Evolutionary conservation across 2,888 invertebrate genomes (phyloP), one percentile per base, ranked within the genome.

Genomic region (Harpalus rufipes): DNA sequence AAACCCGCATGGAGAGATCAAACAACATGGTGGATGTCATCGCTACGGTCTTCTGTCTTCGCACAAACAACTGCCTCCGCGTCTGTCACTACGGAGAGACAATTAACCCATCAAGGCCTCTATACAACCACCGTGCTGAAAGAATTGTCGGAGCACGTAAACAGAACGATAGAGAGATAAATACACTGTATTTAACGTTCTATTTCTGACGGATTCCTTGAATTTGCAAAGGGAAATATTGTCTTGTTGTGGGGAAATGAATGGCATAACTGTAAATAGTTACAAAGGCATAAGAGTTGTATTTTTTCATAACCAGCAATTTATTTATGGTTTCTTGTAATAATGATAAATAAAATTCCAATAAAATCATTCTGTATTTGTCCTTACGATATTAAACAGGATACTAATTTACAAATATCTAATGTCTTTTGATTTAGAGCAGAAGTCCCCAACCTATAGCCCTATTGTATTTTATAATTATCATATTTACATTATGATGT

Each of bases 51-150:
- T 74, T 74, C 72, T 74, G 72, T 74, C 72, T 18, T 16, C 72
- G 72, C 72, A 74, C 72, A 74, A 74, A 74, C 72, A 74, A 74
- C 72, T 74, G 72, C 18, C n/a, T 18, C 72, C n/a, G 58, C 72
- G 72, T 82, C 82, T 82, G 59, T 83, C 83, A 83, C 39, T 61
- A 41, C 41, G 76, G 25, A 83, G 76, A 83, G 18, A 61, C 76
- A 83, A 83, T 83, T 83, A 83, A 83, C 74, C 72, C 63, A 74
- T 83, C 83, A 83, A 61, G 41, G 21, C 39, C 39, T 59, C 76
- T 83, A 59, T 76, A 61, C 61, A 83, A 83, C 74, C 32, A 12
- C 10, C 32, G 39, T 18, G 51, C 25, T 76, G 83, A 76, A 83
- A 83, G 76, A 83, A 83, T 68, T 82, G 82, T 79, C 79, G 59